Evolutionary conservation across 2,888 invertebrate genomes (phyloP).

Genomic region (Callyntrura sp.): DNA sequence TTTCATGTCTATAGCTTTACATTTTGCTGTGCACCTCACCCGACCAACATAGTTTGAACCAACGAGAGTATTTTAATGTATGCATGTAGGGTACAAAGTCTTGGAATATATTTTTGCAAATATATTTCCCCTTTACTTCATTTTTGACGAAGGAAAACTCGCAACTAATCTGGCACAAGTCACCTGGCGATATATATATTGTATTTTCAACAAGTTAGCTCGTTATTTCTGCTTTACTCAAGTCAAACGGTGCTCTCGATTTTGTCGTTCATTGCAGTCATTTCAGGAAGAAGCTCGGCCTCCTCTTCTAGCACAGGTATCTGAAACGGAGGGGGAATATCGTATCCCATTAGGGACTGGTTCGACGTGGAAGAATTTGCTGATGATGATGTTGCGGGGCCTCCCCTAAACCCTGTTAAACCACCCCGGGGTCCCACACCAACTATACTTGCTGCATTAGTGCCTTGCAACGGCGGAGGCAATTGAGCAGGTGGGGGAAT

Average conservation of each 20-base stretch:
- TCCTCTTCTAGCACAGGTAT: slow-evolving; percentile 83
- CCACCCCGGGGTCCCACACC: slow-evolving; percentile 72
- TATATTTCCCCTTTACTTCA: slow-evolving; percentile 38
- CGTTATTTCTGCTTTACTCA: slow-evolving; percentile 16
- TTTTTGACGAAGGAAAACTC: slow-evolving; percentile 16
- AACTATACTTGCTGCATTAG: slow-evolving; percentile 62
- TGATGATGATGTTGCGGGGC: slow-evolving; percentile 56
- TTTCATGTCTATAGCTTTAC: neutral
- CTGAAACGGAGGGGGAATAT: slow-evolving; percentile 82
- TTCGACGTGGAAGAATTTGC: slow-evolving; percentile 76
- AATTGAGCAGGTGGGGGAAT: slow-evolving; percentile 79
- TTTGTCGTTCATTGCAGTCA: slow-evolving; percentile 83
- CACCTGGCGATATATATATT: slow-evolving; percentile 2
- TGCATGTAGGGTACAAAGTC: slow-evolving; percentile 46
- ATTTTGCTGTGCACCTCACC: neutral
- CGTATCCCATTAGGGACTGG: slow-evolving; percentile 80
- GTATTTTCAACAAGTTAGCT: slow-evolving; percentile 3
- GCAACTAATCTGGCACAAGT: slow-evolving; percentile 54
- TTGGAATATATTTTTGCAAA: slow-evolving; percentile 20
- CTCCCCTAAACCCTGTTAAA: slow-evolving; percentile 71
- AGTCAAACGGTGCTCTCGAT: slow-evolving; percentile 84
- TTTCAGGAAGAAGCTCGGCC: slow-evolving; percentile 82
- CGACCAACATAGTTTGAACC: neutral
- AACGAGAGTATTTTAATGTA: slow-evolving; percentile 46
- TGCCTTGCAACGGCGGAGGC: slow-evolving; percentile 44